Conservation (phyloP, 1,140 invertebrate genomes). For the Stenopsyche tienmushanensis region DNA sequence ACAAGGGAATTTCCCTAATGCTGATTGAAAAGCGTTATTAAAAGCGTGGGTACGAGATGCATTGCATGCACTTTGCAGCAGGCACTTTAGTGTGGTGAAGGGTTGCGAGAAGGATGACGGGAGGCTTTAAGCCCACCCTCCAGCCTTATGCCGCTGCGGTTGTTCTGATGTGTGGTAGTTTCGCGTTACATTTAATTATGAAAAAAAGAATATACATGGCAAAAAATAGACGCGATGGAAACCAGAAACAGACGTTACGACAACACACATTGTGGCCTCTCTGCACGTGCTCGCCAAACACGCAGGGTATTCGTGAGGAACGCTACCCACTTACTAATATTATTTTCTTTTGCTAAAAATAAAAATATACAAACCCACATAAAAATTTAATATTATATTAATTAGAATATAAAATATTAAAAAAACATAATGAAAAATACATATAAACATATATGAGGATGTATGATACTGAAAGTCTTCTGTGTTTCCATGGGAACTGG, state of each 20-base stretch:
- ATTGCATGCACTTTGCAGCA: slow-evolving; percentile 4
- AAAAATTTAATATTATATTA: not conserved
- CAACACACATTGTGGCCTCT: not conserved
- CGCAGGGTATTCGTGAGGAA: no score
- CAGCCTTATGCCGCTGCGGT: not conserved
- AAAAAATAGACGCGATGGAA: slow-evolving; percentile 1
- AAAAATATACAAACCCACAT: not conserved
- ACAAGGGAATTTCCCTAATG: slow-evolving; percentile 1
- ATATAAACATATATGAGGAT: no score
- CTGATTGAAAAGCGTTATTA: slow-evolving; percentile 22
- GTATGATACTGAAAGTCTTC: no score
- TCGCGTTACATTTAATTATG: not conserved
- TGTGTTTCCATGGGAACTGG: no score
- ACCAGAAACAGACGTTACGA: not conserved
- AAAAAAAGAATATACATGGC: not conserved
- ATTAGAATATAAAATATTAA: not conserved
- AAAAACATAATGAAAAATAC: not conserved
- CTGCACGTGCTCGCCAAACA: no score
- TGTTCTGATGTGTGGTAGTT: not conserved
- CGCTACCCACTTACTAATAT: no score
- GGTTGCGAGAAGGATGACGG: not conserved
- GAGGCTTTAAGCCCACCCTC: not conserved
- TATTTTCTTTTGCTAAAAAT: no score
- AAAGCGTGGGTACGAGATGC: not conserved
- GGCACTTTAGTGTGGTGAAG: not conserved